Conservation (phyloP, 2,888 invertebrate genomes). For the Xylota sylvarum region DNA sequence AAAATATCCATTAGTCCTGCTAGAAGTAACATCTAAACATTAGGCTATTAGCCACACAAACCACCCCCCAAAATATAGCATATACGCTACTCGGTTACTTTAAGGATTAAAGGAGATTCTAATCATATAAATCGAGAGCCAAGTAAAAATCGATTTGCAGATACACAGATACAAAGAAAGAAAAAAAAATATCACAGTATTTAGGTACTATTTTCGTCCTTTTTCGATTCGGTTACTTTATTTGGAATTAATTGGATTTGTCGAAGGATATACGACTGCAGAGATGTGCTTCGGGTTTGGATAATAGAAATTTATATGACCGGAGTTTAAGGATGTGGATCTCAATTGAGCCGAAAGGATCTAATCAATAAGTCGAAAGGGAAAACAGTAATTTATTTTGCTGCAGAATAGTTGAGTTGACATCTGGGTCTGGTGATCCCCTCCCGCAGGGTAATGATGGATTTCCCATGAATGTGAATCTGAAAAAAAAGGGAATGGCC, state of each 20-base stretch:
- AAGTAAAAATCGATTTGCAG: slow-evolving; percentile 25
- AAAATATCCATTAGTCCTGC: slow-evolving; percentile 38
- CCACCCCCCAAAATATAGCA: not conserved
- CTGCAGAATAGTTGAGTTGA: slow-evolving; percentile 4
- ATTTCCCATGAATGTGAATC: slow-evolving; percentile 5
- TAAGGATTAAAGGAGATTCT: slow-evolving; percentile 19
- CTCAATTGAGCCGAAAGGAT: slow-evolving; percentile 23
- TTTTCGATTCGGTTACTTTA: slow-evolving; percentile 40
- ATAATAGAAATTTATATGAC: slow-evolving; percentile 16
- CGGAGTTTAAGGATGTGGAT: slow-evolving; percentile 7
- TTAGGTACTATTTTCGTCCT: slow-evolving; percentile 28
- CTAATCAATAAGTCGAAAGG: slow-evolving; percentile 21
- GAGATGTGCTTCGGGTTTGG: not conserved
- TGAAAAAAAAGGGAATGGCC: not conserved
- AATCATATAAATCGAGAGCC: not conserved
- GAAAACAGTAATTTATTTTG: slow-evolving; percentile 18
- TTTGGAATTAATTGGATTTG: slow-evolving; percentile 48
- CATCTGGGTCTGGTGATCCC: not conserved
- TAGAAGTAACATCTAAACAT: slow-evolving; percentile 13
- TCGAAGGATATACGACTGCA: not conserved
- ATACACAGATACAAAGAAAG: not conserved
- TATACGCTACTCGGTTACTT: not conserved
- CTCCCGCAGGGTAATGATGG: slow-evolving; percentile 5
- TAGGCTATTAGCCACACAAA: slow-evolving; percentile 33
- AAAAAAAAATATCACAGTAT: slow-evolving; percentile 11